phyloP scores from a whole-genome alignment of 2,888 invertebrate species.

The Idaea biselata region DNA sequence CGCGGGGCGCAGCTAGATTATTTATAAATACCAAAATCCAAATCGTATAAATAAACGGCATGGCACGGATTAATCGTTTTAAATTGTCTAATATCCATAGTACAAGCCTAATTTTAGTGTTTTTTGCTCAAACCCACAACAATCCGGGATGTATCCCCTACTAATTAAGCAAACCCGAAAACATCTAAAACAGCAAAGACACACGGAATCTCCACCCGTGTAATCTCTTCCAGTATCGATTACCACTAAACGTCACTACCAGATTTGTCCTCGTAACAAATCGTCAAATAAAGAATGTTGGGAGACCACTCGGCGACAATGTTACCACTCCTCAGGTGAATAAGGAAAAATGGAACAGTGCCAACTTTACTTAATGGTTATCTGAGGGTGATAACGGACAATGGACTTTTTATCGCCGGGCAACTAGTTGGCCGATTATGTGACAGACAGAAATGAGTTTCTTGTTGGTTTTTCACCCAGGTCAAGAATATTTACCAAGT shows the following conservation, averaged over 20 bases:
- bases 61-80: no score
- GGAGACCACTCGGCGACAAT: constrained; percentile 6
- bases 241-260: constrained; percentile 19
- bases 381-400: not conserved
- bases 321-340: constrained; percentile 12
- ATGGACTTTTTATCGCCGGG: not conserved
- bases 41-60: no score
- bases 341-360: constrained; percentile 7
- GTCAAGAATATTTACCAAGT: no score
- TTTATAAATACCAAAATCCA: no score
- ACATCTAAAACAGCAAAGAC: not conserved
- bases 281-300: constrained; percentile 20
- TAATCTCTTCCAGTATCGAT: constrained; percentile 11
- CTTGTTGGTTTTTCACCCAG: no score
- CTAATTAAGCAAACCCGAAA: not conserved
- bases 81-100: no score
- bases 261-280: constrained; percentile 17
- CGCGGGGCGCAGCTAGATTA: no score
- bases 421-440: not conserved
- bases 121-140: no score
- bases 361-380: constrained; percentile 2
- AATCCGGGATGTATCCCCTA: no score
- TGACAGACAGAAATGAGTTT: no score
- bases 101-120: no score
- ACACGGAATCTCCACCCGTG: not conserved